These are phyloP conservation scores for Andinoacara biseriatus DNA, from an alignment of 2,113 vertebrate genomes.

Conservation along the genomic window DNA sequence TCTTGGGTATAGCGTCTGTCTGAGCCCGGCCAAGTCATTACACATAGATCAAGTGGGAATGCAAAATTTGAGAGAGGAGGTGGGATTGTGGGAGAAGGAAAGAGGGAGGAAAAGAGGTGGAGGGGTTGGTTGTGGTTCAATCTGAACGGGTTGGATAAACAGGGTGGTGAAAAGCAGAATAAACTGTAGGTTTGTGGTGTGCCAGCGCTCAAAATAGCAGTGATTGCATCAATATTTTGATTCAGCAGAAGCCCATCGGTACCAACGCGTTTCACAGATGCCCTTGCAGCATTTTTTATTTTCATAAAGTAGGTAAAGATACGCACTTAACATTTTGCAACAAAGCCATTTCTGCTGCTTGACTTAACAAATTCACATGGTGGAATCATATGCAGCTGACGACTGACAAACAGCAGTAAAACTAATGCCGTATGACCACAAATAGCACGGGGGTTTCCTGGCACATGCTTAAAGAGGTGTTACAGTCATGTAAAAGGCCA, in stretches of 20 bases:
- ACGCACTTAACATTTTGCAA: conserved; percentile 31
- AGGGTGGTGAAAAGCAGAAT: conserved; percentile 72
- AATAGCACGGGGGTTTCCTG: conserved; percentile 70
- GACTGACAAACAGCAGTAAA: conserved; percentile 74
- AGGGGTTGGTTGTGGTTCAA: conserved; percentile 59
- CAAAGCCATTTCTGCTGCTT: conserved; percentile 37
- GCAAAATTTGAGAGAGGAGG: conserved; percentile 49
- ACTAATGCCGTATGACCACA: conserved; percentile 63
- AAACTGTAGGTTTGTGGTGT: conserved; percentile 75
- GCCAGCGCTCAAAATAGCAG: conserved; percentile 71
- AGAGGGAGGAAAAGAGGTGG: conserved; percentile 29
- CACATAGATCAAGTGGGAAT: conserved; percentile 65
- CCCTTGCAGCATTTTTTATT: conserved; percentile 34
- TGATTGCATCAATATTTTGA: conserved; percentile 72
- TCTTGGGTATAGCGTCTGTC: conserved; percentile 42
- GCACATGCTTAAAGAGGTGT: conserved; percentile 74
- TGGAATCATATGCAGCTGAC: conserved; percentile 52
- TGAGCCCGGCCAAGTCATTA: conserved; percentile 65
- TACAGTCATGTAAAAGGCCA: conserved; percentile 70
- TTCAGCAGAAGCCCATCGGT: conserved; percentile 51
- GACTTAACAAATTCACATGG: conserved; percentile 56
- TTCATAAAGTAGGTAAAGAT: conserved; percentile 23
- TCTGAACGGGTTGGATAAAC: conserved; percentile 72
- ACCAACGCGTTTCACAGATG: conserved; percentile 19
- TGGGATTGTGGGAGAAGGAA: conserved; percentile 37